These are phyloP conservation scores for Corynorhinus townsendii DNA, from an alignment of 2,113 vertebrate genomes.

Conservation along the genomic window DNA sequence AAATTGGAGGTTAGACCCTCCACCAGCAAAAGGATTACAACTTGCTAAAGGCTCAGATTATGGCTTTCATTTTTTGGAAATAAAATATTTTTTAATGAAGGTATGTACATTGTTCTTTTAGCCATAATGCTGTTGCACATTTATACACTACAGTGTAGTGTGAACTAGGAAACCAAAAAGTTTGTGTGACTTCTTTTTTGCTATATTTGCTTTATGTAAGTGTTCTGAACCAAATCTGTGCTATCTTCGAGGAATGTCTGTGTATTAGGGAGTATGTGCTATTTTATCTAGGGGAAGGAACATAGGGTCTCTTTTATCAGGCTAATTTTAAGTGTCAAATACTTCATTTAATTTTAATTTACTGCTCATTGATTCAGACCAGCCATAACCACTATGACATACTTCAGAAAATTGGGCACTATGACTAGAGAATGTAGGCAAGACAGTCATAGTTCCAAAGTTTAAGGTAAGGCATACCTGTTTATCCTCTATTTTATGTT, in stretches of 20 bases:
- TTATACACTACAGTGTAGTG: background rate
- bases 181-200: background rate
- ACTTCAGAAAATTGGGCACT: slow-evolving; percentile 25
- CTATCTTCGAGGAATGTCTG: background rate
- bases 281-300: slow-evolving; percentile 10
- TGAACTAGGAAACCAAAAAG: background rate
- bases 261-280: background rate
- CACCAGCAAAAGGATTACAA: background rate
- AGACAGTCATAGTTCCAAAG: background rate
- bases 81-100: background rate
- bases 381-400: background rate
- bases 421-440: background rate
- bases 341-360: slow-evolving; percentile 45
- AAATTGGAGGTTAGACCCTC: background rate
- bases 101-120: background rate
- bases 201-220: background rate
- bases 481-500: background rate
- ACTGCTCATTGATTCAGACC: slow-evolving; percentile 17
- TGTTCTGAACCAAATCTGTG: background rate
- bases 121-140: background rate
- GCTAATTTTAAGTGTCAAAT: background rate
- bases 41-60: background rate
- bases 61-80: background rate
- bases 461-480: background rate
- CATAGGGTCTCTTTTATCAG: slow-evolving; percentile 29